Percentiles rank a stretch among this genome's conserved stretches.
phyloP scores from a whole-genome alignment of 2,113 vertebrate species.

The Megaleporinus macrocephalus region DNA sequence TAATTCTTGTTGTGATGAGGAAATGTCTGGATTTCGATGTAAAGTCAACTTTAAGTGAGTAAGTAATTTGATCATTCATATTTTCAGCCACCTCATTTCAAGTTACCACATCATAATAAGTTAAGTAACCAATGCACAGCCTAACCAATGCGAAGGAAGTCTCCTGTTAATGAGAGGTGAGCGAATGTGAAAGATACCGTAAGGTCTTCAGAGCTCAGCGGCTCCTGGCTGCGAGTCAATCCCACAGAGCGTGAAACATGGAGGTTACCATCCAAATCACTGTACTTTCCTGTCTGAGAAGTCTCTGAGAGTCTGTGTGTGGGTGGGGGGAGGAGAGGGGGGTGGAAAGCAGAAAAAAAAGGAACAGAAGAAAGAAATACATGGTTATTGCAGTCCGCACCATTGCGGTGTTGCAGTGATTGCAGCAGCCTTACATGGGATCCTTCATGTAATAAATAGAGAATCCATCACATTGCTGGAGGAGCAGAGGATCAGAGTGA shows the following conservation, averaged over 20 bases:
- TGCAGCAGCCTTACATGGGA: background rate
- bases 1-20: too few relatives aligned
- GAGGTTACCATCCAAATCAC: constrained; percentile 78
- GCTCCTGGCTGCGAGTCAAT: constrained; percentile 93
- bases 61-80: background rate
- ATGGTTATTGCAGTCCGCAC: background rate
- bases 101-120: background rate
- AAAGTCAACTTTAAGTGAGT: too few relatives aligned
- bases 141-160: background rate
- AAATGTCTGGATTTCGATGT: too few relatives aligned
- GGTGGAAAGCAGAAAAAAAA: background rate
- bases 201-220: constrained; percentile 84
- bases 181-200: constrained; percentile 67
- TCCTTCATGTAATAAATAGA: background rate
- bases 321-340: background rate
- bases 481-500: background rate
- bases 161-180: background rate
- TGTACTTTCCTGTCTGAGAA: constrained; percentile 82
- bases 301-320: constrained; percentile 89
- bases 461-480: background rate
- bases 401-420: background rate
- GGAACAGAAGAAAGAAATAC: too few relatives aligned
- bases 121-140: background rate
- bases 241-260: constrained; percentile 77
- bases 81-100: background rate